Percentiles rank a stretch among this genome's conserved stretches.
phyloP scores from a whole-genome alignment of 2,797 vertebrate genomes.

The Eulemur rubriventer region DNA sequence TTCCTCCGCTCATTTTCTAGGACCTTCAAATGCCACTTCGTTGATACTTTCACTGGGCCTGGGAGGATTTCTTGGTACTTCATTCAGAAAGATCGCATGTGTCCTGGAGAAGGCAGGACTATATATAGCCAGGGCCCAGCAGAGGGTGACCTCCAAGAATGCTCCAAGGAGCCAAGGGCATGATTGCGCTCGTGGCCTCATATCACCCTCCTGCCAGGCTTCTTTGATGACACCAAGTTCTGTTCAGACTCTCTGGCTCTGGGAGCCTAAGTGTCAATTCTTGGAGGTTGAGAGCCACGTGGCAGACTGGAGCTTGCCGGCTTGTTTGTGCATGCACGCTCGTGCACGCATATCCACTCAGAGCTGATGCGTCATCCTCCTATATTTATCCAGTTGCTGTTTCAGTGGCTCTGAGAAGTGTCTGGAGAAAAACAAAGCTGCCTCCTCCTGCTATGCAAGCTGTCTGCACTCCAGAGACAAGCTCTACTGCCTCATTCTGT shows the following conservation, averaged over 20 bases:
- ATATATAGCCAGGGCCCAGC: neutral
- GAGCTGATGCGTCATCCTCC: conserved; percentile 43
- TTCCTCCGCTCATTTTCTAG: conserved; percentile 54
- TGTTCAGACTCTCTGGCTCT: neutral
- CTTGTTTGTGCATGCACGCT: neutral
- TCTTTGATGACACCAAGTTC: neutral
- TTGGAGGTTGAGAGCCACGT: conserved; percentile 43
- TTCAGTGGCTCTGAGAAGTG: conserved; percentile 50
- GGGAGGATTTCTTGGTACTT: conserved; percentile 52
- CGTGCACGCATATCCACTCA: neutral
- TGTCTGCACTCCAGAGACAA: conserved; percentile 38
- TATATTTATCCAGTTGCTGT: conserved; percentile 69
- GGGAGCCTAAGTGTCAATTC: neutral
- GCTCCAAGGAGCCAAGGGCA: neutral
- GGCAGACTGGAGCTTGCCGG: neutral
- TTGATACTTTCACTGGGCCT: neutral
- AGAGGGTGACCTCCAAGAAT: neutral
- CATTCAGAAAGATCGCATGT: conserved; percentile 37
- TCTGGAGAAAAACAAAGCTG: conserved; percentile 58
- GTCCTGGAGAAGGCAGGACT: neutral
- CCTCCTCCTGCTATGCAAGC: conserved; percentile 41
- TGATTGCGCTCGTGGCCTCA: accelerated
- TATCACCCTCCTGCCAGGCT: conserved; percentile 3
- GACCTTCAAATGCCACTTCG: conserved; percentile 52
- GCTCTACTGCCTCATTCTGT: neutral